Conservation (phyloP, 2,888 invertebrate genomes). For the Drosophila nigricruria region DNA sequence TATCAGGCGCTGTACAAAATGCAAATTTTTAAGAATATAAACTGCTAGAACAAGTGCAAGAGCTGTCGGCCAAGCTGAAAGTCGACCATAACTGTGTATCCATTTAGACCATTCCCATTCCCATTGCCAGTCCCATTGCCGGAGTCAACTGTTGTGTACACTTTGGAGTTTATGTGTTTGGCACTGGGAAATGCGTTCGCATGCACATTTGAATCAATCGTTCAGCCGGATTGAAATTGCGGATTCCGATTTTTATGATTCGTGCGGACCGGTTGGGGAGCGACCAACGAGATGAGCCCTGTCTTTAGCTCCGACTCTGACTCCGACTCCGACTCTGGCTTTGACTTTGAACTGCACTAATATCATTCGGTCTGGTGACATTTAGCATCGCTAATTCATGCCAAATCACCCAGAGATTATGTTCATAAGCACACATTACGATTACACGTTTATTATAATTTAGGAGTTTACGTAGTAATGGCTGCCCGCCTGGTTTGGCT, state of each 20-base stretch:
- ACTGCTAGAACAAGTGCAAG: conserved; percentile 78
- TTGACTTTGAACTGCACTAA: conserved; percentile 52
- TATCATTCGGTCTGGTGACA: conserved; percentile 72
- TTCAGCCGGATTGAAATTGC: conserved; percentile 46
- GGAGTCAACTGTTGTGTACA: conserved; percentile 57
- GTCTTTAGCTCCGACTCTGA: background rate
- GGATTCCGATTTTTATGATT: conserved; percentile 58
- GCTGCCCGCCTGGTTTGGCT: background rate
- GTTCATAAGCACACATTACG: conserved; percentile 83
- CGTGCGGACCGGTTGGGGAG: conserved; percentile 54
- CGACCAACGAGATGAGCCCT: conserved; percentile 26
- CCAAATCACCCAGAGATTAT: conserved; percentile 81
- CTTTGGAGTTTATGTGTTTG: conserved; percentile 70
- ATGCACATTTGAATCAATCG: conserved; percentile 79
- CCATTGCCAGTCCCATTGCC: conserved; percentile 25
- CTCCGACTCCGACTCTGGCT: background rate
- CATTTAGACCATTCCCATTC: conserved; percentile 40
- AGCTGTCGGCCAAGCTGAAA: conserved; percentile 18
- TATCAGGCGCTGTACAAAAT: conserved; percentile 65
- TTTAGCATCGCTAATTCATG: conserved; percentile 82
- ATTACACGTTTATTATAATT: conserved; percentile 84
- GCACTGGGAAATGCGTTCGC: conserved; percentile 74
- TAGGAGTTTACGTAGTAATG: conserved; percentile 68
- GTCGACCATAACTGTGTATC: conserved; percentile 45
- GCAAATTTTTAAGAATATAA: conserved; percentile 53